Evolutionary conservation across 1,140 invertebrate genomes (phyloP).

Genomic region (Drosophila subobscura): DNA sequence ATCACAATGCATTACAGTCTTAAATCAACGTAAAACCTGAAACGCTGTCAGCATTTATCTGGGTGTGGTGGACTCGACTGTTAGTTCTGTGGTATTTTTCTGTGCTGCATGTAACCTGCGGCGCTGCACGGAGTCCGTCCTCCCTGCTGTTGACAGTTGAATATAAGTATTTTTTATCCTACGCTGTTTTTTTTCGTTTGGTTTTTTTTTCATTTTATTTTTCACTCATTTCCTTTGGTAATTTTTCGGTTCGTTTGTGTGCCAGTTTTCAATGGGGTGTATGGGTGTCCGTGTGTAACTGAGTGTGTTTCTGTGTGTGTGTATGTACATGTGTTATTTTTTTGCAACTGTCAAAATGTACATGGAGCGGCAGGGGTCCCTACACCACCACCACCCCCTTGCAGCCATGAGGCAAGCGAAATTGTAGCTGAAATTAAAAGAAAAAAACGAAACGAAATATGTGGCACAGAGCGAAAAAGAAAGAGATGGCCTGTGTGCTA

Average conservation of each 20-base stretch:
- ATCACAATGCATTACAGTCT: neutral
- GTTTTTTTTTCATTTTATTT: conserved; percentile 36
- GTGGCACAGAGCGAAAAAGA: conserved; percentile 8
- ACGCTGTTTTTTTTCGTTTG: conserved; percentile 14
- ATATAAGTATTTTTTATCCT: conserved; percentile 7
- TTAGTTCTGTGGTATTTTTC: conserved; percentile 8
- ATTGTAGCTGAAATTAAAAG: conserved; percentile 59
- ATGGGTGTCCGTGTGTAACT: conserved; percentile 6
- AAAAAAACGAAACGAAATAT: conserved; percentile 25
- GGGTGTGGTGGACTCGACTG: neutral
- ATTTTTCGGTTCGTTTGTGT: neutral
- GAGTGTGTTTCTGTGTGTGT: conserved; percentile 13
- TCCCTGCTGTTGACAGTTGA: conserved; percentile 54
- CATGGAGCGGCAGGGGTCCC: conserved; percentile 11
- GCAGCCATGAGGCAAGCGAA: conserved; percentile 25
- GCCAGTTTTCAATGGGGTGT: neutral
- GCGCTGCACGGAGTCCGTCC: conserved; percentile 21
- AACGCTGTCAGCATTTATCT: conserved; percentile 11
- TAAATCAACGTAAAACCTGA: too few relatives aligned
- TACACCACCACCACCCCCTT: neutral
- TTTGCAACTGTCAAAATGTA: conserved; percentile 53
- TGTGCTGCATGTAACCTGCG: conserved; percentile 21
- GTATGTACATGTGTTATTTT: conserved; percentile 1
- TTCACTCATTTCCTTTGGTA: conserved; percentile 28
- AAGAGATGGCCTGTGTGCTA: too few relatives aligned